Percentiles rank a stretch among this genome's conserved stretches.
Evolutionary conservation across 2,797 vertebrate genomes (phyloP).

Genomic region (Tympanoctomys barrerae): DNA sequence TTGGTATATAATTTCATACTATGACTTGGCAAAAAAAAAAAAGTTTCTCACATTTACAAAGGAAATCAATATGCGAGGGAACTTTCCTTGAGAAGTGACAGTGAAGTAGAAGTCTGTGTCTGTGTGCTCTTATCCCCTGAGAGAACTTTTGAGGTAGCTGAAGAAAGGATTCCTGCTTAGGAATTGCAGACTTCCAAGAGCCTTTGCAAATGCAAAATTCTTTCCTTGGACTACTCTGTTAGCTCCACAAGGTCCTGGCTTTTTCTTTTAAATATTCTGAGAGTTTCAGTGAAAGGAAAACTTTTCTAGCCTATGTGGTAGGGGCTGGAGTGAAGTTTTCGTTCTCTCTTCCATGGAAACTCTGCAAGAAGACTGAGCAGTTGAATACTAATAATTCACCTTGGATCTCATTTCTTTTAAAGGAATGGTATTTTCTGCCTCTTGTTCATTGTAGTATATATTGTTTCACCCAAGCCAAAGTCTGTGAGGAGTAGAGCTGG

Average conservation of each 20-base stretch:
- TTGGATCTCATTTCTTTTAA: not conserved
- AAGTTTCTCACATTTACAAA: constrained; percentile 32
- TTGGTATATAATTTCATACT: not conserved
- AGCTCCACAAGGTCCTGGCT: not conserved
- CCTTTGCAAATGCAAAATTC: constrained; percentile 51
- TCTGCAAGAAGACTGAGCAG: not conserved
- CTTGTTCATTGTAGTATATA: not conserved
- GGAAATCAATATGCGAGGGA: not conserved
- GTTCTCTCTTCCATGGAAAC: not conserved
- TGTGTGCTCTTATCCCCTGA: not conserved
- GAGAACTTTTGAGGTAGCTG: not conserved
- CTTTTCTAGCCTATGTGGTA: not conserved
- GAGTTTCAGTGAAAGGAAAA: not conserved
- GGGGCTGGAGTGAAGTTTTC: not conserved
- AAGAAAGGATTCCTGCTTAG: not conserved
- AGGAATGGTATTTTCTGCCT: not conserved
- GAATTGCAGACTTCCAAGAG: constrained; percentile 25
- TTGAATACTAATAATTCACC: not conserved
- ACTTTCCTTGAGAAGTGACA: not conserved
- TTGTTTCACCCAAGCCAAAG: not conserved
- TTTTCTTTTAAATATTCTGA: constrained; percentile 34
- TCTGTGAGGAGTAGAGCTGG: not conserved
- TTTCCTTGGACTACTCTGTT: not conserved
- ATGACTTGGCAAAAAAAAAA: not conserved
- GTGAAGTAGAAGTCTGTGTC: not conserved